phyloP scores from a whole-genome alignment of 2,113 vertebrate species.

The Pluvialis apricaria region DNA sequence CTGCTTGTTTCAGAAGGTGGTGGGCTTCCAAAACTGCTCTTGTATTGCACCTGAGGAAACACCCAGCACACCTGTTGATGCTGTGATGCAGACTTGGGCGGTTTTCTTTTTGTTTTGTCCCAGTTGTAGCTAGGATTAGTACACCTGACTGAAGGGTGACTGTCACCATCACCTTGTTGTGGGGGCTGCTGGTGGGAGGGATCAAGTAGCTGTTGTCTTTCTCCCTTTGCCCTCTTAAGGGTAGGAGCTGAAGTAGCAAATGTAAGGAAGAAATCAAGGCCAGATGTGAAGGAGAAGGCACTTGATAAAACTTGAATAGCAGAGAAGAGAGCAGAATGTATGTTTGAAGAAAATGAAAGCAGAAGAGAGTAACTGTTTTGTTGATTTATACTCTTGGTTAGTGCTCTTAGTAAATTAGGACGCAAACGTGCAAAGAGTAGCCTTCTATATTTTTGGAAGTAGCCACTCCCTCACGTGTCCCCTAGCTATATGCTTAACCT shows the following conservation, averaged over 20 bases:
- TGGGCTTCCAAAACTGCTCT: background rate
- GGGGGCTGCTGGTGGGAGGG: background rate
- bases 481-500: background rate
- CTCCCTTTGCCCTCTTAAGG: background rate
- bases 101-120: background rate
- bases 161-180: background rate
- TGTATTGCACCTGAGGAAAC: background rate
- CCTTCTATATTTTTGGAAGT: background rate
- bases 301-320: background rate
- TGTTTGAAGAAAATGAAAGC: background rate
- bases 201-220: background rate
- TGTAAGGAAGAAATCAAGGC: background rate
- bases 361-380: background rate
- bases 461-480: background rate
- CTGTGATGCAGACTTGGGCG: background rate
- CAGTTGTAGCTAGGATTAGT: background rate
- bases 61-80: fast-evolving
- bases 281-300: background rate
- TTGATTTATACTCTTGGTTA: background rate
- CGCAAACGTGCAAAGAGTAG: background rate
- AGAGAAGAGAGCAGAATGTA: background rate
- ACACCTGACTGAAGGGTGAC: background rate
- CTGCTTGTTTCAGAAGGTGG: background rate
- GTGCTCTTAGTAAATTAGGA: background rate
- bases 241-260: background rate